Base-by-base conservation (phyloP, 2,113 vertebrate species). In the Talpa occidentalis region DNA sequence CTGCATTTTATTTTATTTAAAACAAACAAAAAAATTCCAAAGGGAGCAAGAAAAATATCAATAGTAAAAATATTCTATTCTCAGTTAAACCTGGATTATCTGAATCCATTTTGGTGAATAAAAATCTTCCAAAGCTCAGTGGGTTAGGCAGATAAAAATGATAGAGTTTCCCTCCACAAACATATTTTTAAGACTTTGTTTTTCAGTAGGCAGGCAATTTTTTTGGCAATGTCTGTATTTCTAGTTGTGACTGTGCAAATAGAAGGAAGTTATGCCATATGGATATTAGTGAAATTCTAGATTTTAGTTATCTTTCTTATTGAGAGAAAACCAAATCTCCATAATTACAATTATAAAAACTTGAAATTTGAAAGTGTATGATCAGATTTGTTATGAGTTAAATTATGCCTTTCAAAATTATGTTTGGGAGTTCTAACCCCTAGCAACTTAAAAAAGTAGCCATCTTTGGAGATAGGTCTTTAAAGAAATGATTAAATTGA, bases 1-100 rank as follows among this genome's bases (percentile, higher is more conserved):
- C 32, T 90, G 22, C 32, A 76, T 70, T 54, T 82, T 81, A 80
- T 72, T 83, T 92, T 93, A 64, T 60, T 82, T 78, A 60, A 93
- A 91, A 60, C 24, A 80, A 3, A n/a, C n/a, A 54, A 93, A 91
- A 54, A 11, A 84, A 3, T 86, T 93, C 5, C 32, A 74, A 19
- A 78, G 11, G 11, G 19, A 62, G 11, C 21, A 87, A 78, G 67
- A 59, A 78, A 88, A 94, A 90, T 92, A 89, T 40, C n/a, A 91
- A 54, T 77, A 94, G 9, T 22, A 85, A 88, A 52, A 74, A 67
- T 54, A 77, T 72, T 86, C 74, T 81, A 91, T 42, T 30, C 2
- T 64, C 28, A 85, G 80, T 89, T 91, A 73, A 70, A n/a, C 10
- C 5, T 77, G 10, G 1, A 52, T 60, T 70, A 64, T 73, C 3